These are phyloP conservation scores for Triplophysa rosa DNA, from an alignment of 2,113 vertebrate genomes.

Conservation along the genomic window DNA sequence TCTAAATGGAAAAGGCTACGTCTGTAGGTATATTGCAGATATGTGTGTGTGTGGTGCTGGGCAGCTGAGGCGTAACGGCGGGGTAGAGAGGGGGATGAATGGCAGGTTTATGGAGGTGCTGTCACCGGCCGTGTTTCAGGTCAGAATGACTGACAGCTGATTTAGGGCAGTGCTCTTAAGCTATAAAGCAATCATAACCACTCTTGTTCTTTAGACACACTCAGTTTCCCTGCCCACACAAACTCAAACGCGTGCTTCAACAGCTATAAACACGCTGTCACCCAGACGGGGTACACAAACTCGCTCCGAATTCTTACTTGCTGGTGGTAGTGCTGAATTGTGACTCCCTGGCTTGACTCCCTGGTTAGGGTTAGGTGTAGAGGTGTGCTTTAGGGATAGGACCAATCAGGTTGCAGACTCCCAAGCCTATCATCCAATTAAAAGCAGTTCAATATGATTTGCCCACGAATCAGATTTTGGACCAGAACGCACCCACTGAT, in stretches of 20 bases:
- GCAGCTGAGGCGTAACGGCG: slow-evolving; percentile 32
- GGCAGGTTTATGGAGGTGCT: slow-evolving; percentile 36
- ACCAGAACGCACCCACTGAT: no score
- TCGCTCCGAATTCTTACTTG: neutral
- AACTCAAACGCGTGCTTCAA: neutral
- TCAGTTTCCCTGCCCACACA: slow-evolving; percentile 21
- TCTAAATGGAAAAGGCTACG: neutral
- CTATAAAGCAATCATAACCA: slow-evolving; percentile 52
- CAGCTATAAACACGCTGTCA: slow-evolving; percentile 19
- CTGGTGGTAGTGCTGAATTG: neutral
- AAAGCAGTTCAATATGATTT: no score
- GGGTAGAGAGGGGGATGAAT: neutral
- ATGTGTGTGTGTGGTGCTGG: neutral
- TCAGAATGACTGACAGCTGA: slow-evolving; percentile 37
- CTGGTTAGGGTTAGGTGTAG: no score
- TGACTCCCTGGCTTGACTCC: no score
- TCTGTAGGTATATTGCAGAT: neutral
- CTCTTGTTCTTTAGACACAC: slow-evolving; percentile 57
- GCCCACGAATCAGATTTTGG: no score
- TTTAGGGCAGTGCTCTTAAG: slow-evolving; percentile 52
- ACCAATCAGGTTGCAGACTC: no score
- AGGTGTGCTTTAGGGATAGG: no score
- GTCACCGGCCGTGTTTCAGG: slow-evolving; percentile 21
- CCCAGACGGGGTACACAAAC: neutral
- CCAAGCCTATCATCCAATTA: no score